Evolutionary conservation across 2,797 vertebrate species (phyloP), one percentile per base, ranked within the genome.

Genomic region (Takifugu ocellatus): DNA sequence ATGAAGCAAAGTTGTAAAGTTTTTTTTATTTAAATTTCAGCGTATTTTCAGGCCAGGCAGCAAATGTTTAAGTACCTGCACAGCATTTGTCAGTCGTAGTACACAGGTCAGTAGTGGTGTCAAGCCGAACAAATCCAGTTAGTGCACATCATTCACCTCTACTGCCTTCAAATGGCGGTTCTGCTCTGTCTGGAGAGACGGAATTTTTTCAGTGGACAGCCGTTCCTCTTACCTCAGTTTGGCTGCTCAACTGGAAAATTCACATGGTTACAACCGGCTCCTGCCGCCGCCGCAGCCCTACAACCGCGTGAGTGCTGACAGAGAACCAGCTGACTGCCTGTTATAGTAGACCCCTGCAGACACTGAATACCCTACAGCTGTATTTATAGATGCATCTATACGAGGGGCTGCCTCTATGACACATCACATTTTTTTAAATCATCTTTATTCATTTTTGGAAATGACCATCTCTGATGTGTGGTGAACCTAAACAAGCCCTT

Each of bases 361-460:
- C 69, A 69, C 77, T 63, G 63, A 83, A 80, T 64, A 78, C 74
- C 43, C 70, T 67, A 70, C 74, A 82, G 59, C 76, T 83, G 79
- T 89, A 86, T 87, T 86, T 87, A 81, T 86, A 88, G 82, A 71
- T 63, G 60, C 55, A 69, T 82, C 68, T 70, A 56, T 73, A 77
- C 60, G 54, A 56, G 74, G 24, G 8, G 51, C 66, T 60, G 55
- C 63, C 74, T 76, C 51, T 68, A 42, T 78, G 63, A 74, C 66
- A 75, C 74, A 76, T 74, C 50, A 63, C 0, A 43, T 66, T 61
- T 79, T 63, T 79, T 63, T 49, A 31, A 11, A 10, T 29, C 27
- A 10, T 11, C 3, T 33, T 33, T 11, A 33, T 33, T 33, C 33
- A 11, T 10, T 11, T 33, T 33, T 33, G 59, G 49, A 31, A 54